phyloP scores from a whole-genome alignment of 2,113 vertebrate genomes.

The Lepisosteus osseus region DNA sequence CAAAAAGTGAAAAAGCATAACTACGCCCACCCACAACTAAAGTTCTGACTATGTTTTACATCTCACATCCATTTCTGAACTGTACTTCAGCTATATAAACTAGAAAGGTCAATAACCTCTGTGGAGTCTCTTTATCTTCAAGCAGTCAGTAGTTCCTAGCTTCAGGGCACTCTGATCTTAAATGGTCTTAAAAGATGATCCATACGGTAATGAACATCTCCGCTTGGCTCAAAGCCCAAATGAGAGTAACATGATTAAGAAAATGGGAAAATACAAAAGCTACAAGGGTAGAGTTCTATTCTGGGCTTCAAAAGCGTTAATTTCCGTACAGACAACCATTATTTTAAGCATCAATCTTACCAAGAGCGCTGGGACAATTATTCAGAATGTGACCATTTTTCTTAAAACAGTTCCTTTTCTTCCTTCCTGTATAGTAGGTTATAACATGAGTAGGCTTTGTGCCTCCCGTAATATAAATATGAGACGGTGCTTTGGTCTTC shows the following conservation, averaged over 20 bases:
- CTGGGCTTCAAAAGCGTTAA: no score
- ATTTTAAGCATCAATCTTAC: no score
- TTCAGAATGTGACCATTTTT: no score
- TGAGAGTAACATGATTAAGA: slow-evolving; percentile 52
- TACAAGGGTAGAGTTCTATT: slow-evolving; percentile 32
- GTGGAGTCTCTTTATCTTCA: slow-evolving; percentile 39
- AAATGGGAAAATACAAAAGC: slow-evolving; percentile 19
- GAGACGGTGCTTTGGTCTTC: no score
- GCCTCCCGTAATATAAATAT: no score
- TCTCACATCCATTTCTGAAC: not conserved
- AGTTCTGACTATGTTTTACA: not conserved
- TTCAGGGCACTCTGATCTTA: slow-evolving; percentile 62
- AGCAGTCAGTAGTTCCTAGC: slow-evolving; percentile 46
- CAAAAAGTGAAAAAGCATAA: not conserved
- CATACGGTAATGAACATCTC: slow-evolving; percentile 69
- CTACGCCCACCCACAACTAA: not conserved
- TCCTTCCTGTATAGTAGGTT: no score
- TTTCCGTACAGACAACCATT: no score
- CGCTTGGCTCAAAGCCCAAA: slow-evolving; percentile 53
- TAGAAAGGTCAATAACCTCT: slow-evolving; percentile 55
- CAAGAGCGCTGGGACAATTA: no score
- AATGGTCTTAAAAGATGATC: slow-evolving; percentile 74
- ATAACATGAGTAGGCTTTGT: no score
- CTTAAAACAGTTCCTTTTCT: no score
- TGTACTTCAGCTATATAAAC: not conserved